Evolutionary conservation across 2,888 invertebrate species (phyloP).

Genomic region (Aphrophora alni): DNA sequence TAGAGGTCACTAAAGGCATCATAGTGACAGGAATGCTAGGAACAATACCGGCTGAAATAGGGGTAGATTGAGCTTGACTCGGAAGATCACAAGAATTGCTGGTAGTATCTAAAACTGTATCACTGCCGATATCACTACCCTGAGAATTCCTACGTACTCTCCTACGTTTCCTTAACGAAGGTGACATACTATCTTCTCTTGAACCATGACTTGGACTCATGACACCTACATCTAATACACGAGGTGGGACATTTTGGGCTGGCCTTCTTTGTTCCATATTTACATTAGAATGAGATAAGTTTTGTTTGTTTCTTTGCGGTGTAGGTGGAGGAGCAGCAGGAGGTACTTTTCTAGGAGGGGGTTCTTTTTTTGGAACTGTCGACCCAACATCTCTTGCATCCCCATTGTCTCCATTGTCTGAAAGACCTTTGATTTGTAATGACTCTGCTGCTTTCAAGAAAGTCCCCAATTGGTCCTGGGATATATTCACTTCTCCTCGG

Average conservation of each 20-base stretch:
- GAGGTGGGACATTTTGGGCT: conserved; percentile 39
- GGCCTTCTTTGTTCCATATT: too few species aligned
- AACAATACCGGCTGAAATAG: conserved; percentile 38
- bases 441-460: conserved; percentile 89
- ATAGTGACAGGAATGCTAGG: conserved; percentile 54
- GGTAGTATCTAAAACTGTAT: conserved; percentile 47
- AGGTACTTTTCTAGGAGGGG: conserved; percentile 52
- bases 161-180: conserved; percentile 48
- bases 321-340: conserved; percentile 56
- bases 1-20: conserved; percentile 52
- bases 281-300: too few species aligned
- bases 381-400: conserved; percentile 51
- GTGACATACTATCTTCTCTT: conserved; percentile 48
- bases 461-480: conserved; percentile 88
- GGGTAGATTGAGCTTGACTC: conserved; percentile 46
- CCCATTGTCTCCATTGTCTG: conserved; percentile 70
- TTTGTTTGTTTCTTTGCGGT: conserved; percentile 51
- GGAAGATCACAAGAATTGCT: conserved; percentile 52
- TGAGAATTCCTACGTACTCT: conserved; percentile 49
- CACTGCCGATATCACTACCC: conserved; percentile 47
- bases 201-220: conserved; percentile 46
- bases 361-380: conserved; percentile 50
- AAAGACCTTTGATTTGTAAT: conserved; percentile 88
- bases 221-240: conserved; percentile 45
- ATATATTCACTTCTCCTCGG: conserved; percentile 89